A percentile compares a stretch with the other conserved stretches of the same genome.
These are phyloP conservation scores for Agapornis roseicollis DNA, from an alignment of 2,113 vertebrate genomes.

Conservation along the genomic window DNA sequence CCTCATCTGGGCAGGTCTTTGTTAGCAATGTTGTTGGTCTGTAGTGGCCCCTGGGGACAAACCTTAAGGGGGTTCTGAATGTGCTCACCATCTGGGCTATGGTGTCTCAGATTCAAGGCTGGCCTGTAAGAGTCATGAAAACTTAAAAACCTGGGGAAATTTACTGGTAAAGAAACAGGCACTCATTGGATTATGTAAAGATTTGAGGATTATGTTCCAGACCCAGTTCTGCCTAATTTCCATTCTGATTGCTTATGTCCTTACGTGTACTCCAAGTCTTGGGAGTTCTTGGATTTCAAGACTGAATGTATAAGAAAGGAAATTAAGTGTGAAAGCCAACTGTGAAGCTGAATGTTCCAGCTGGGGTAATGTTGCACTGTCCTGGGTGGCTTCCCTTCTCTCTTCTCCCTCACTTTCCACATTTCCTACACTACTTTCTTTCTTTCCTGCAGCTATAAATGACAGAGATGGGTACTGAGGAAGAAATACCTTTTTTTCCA, in stretches of 20 bases:
- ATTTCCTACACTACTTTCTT: background rate
- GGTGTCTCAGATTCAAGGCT: background rate
- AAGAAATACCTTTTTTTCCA: slow-evolving; percentile 36
- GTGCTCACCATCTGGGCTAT: background rate
- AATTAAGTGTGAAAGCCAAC: background rate
- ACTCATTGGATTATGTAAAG: background rate
- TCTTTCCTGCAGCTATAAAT: slow-evolving; percentile 10
- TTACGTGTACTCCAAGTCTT: background rate
- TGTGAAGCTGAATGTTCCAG: background rate
- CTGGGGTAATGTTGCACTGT: background rate
- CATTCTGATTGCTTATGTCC: background rate
- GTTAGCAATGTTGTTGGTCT: background rate
- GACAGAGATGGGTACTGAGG: background rate
- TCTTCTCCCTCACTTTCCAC: background rate
- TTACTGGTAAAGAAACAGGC: background rate
- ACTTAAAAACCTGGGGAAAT: background rate
- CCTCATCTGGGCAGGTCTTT: background rate
- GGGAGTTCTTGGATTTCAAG: background rate
- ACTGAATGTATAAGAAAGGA: background rate
- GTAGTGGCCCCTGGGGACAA: background rate
- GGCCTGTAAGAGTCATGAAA: background rate
- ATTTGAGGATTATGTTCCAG: background rate
- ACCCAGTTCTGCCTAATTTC: background rate
- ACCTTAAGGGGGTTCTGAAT: background rate
- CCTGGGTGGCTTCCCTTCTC: background rate